Percentiles rank a stretch among this genome's conserved stretches.
phyloP scores from a whole-genome alignment of 2,888 invertebrate genomes.

The Lottia scabra region DNA sequence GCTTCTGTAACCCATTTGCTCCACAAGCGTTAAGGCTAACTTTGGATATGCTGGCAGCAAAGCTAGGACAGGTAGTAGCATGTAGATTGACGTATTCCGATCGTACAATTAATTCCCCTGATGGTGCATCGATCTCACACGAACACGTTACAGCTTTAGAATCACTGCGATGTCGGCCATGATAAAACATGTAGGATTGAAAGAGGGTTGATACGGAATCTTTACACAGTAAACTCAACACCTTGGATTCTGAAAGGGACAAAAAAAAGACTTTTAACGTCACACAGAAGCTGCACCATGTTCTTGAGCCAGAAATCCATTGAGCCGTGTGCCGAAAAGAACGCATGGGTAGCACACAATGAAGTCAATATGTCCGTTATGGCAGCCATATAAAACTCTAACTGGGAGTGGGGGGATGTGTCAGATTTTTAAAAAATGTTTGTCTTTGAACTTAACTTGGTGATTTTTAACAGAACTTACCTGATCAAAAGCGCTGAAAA shows the following conservation, averaged over 20 bases:
- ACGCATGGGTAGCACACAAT: no score
- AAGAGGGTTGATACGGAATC: neutral
- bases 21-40: neutral
- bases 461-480: no score
- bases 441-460: no score
- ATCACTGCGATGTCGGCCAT: neutral
- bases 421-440: no score
- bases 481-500: no score
- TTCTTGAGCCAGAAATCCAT: no score
- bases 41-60: neutral
- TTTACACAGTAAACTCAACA: neutral
- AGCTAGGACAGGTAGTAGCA: neutral
- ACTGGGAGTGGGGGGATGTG: no score
- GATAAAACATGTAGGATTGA: neutral
- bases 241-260: neutral
- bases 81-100: neutral
- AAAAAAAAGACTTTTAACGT: neutral
- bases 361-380: no score
- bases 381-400: no score
- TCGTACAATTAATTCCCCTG: neutral
- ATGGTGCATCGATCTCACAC: neutral
- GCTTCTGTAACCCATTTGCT: neutral
- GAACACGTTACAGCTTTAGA: neutral
- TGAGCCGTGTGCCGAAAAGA: no score
- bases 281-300: no score